These are phyloP conservation scores for Habropoda laboriosa DNA, from an alignment of 1,140 invertebrate species.

Conservation along the genomic window DNA sequence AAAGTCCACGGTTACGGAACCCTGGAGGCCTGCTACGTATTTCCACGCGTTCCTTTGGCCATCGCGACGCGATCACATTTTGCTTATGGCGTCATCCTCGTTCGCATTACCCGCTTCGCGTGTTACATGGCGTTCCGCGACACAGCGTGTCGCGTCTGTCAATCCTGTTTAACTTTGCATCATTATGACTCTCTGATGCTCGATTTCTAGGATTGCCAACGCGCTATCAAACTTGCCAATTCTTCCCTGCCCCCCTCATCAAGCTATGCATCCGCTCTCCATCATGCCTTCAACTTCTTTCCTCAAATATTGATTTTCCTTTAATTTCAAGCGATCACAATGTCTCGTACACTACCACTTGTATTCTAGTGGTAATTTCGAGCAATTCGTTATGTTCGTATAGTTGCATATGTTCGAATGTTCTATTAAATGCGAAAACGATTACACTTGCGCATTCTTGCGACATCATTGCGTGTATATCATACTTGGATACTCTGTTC, in stretches of 20 bases:
- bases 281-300: slow-evolving; percentile 14
- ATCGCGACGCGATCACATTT: slow-evolving; percentile 24
- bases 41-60: slow-evolving; percentile 40
- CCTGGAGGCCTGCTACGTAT: slow-evolving; percentile 40
- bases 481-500: background rate
- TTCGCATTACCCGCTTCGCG: slow-evolving; percentile 46
- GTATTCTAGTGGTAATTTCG: background rate
- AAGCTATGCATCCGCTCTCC: background rate
- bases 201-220: background rate
- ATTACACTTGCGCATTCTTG: slow-evolving; percentile 14
- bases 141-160: slow-evolving; percentile 35
- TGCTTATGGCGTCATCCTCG: slow-evolving; percentile 49
- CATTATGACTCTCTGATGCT: background rate
- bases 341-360: background rate
- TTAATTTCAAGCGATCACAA: slow-evolving; percentile 29
- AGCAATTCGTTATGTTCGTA: background rate
- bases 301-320: slow-evolving; percentile 57
- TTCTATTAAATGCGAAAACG: background rate
- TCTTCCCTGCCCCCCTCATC: background rate
- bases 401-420: background rate
- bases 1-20: slow-evolving; percentile 50
- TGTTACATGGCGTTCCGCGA: slow-evolving; percentile 46
- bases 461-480: background rate
- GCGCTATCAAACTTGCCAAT: slow-evolving; percentile 1
- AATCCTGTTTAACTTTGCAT: slow-evolving; percentile 17